Percentiles rank a stretch among this genome's conserved stretches.
phyloP scores from a whole-genome alignment of 2,888 invertebrate genomes.

The Caenorhabditis imperialis region DNA sequence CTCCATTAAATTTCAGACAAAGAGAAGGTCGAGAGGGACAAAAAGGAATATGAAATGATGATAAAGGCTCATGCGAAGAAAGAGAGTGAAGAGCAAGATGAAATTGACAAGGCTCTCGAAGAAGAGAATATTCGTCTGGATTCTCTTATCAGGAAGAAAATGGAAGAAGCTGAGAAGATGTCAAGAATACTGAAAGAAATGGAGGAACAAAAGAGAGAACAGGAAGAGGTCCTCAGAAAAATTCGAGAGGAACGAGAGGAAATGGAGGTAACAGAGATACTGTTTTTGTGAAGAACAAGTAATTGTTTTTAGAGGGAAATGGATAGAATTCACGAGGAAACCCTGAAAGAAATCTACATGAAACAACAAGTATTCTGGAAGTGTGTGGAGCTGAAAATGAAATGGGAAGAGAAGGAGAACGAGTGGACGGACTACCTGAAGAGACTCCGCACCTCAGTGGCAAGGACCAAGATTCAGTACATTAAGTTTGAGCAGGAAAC shows the following conservation, averaged over 20 bases:
- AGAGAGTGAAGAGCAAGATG: conserved; percentile 1
- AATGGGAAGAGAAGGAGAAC: conserved; percentile 13
- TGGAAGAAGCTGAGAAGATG: too few species aligned
- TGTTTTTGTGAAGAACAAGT: not conserved
- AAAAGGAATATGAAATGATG: not conserved
- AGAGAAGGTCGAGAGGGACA: not conserved
- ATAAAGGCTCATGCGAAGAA: too few species aligned
- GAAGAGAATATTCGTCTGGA: too few species aligned
- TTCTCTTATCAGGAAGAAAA: too few species aligned
- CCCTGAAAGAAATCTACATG: not conserved
- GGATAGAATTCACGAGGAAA: not conserved
- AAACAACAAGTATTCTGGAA: not conserved
- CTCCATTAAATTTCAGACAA: too few species aligned
- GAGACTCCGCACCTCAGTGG: not conserved
- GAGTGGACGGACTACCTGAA: conserved; percentile 15
- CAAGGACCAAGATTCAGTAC: conserved; percentile 1
- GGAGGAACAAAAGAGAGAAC: not conserved
- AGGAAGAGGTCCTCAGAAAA: not conserved
- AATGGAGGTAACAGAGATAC: too few species aligned
- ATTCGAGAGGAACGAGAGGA: too few species aligned
- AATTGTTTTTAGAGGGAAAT: conserved; percentile 10
- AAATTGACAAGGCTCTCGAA: not conserved
- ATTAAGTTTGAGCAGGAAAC: not conserved
- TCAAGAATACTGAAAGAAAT: not conserved
- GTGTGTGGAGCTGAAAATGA: conserved; percentile 1